Percentiles rank a stretch among this genome's conserved stretches.
Conservation (phyloP, 2,113 vertebrate species). For the Ailuropoda melanoleuca region DNA sequence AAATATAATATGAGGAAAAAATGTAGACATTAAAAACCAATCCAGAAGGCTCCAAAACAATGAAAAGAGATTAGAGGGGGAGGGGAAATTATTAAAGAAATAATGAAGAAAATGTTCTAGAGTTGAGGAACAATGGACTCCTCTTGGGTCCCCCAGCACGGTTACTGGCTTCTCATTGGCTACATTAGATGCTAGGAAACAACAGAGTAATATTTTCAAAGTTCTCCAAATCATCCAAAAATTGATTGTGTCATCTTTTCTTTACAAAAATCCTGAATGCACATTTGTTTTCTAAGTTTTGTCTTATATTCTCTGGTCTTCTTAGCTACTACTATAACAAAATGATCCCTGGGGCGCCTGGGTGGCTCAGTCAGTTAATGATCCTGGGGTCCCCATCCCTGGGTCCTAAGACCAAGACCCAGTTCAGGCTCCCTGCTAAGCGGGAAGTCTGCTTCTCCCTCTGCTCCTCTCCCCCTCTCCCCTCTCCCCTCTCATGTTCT, state of each 20-base stretch:
- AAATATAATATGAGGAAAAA: not conserved
- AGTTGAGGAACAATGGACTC: not conserved
- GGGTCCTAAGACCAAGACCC: too few species aligned
- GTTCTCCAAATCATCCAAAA: not conserved
- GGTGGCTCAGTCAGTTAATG: not conserved
- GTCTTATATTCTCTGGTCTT: not conserved
- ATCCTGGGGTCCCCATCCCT: not conserved
- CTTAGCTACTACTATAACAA: not conserved
- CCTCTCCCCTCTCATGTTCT: not conserved
- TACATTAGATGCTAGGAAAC: not conserved
- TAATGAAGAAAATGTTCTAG: not conserved
- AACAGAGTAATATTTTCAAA: not conserved
- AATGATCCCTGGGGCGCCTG: not conserved
- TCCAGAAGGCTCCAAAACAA: not conserved
- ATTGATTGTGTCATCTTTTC: not conserved
- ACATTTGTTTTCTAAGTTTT: not conserved
- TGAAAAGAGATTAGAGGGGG: not conserved
- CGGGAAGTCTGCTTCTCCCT: not conserved
- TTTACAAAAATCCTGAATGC: not conserved
- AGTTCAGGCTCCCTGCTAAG: not conserved
- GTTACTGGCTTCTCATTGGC: not conserved
- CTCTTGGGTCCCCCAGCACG: not conserved
- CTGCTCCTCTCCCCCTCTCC: too few species aligned
- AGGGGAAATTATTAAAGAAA: not conserved
- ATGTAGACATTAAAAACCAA: not conserved